A percentile compares a stretch with the other conserved stretches of the same genome.
Evolutionary conservation across 2,113 vertebrate genomes (phyloP).

Genomic region (Otocyon megalotis): DNA sequence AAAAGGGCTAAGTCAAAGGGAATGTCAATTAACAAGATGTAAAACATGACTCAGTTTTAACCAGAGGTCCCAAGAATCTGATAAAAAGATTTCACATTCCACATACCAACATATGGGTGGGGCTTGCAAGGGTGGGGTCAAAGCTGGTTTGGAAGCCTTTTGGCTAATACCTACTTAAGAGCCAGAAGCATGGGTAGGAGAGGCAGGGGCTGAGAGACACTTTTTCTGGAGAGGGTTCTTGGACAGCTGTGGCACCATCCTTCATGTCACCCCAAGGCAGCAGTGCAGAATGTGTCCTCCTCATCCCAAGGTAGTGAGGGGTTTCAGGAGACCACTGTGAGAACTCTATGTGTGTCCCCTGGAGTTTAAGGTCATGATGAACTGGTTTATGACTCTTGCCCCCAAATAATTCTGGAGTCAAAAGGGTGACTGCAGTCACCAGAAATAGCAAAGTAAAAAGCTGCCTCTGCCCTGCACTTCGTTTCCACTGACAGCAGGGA

Average conservation of each 20-base stretch:
- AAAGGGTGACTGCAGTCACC: background rate
- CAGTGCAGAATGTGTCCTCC: rapidly evolving
- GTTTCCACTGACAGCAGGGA: background rate
- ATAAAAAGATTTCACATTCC: background rate
- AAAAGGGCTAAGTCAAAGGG: background rate
- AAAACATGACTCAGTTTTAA: background rate
- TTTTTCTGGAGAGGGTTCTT: background rate
- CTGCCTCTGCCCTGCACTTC: no score
- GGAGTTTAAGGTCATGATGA: background rate
- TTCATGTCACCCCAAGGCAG: background rate
- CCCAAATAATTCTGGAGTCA: background rate
- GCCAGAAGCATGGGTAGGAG: background rate
- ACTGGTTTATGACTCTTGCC: background rate
- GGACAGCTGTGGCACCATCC: background rate
- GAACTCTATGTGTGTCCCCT: background rate
- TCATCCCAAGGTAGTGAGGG: background rate
- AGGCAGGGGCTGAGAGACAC: background rate
- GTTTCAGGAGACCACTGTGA: background rate
- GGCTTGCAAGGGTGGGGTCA: background rate
- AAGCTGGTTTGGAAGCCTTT: background rate
- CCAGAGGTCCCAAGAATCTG: background rate
- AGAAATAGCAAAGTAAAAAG: background rate
- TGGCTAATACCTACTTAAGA: background rate
- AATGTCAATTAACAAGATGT: background rate
- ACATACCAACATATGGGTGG: no score